phyloP scores from a whole-genome alignment of 2,888 invertebrate genomes.

The Leucophora obtusa region DNA sequence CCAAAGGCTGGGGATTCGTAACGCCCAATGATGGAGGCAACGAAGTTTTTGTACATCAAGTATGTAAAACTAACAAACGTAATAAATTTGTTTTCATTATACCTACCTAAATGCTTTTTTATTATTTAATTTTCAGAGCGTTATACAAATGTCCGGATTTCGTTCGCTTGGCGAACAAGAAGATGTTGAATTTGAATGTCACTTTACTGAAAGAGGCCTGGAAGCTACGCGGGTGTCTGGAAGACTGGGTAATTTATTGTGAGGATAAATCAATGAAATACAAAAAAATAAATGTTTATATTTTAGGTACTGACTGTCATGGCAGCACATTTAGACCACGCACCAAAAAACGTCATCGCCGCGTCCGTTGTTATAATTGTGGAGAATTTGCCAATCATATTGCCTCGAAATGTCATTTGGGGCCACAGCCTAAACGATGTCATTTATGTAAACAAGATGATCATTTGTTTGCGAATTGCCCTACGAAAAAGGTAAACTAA shows the following conservation, averaged over 20 bases:
- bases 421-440: constrained; percentile 94
- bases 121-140: constrained; percentile 83
- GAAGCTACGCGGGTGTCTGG: constrained; percentile 93
- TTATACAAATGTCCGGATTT: constrained; percentile 94
- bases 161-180: constrained; percentile 91
- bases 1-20: constrained; percentile 96
- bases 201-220: constrained; percentile 89
- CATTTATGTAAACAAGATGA: constrained; percentile 93
- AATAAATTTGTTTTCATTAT: not conserved
- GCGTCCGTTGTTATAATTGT: constrained; percentile 95
- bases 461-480: constrained; percentile 94
- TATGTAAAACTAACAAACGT: constrained; percentile 74
- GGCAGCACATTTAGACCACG: constrained; percentile 90
- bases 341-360: constrained; percentile 88
- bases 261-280: not conserved
- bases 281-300: not conserved
- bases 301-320: constrained; percentile 84
- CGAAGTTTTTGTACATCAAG: constrained; percentile 97
- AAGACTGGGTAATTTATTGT: constrained; percentile 78
- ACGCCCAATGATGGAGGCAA: constrained; percentile 93
- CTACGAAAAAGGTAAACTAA: constrained; percentile 79
- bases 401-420: constrained; percentile 92
- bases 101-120: not conserved
- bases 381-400: constrained; percentile 95
- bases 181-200: constrained; percentile 91